Percentiles rank a stretch among this genome's conserved stretches.
These are phyloP conservation scores for Huso huso DNA, from an alignment of 2,797 vertebrate genomes.

Conservation along the genomic window DNA sequence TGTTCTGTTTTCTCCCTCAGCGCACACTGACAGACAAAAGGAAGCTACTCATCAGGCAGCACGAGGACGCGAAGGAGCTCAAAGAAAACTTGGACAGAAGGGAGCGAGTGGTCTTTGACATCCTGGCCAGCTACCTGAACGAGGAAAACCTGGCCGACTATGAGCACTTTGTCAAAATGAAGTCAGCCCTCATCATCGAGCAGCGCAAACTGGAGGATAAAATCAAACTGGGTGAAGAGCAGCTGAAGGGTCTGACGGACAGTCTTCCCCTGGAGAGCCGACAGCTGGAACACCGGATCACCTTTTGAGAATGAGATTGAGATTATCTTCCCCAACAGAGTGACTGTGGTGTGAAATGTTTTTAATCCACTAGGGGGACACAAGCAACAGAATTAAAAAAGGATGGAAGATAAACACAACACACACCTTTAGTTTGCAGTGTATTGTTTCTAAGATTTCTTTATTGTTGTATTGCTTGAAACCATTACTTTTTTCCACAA, in stretches of 20 bases:
- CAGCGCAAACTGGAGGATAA: constrained; percentile 89
- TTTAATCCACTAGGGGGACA: neutral
- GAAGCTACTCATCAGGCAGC: constrained; percentile 78
- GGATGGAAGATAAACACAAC: constrained; percentile 35
- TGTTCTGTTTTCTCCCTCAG: constrained; percentile 42
- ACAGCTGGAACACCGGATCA: constrained; percentile 48
- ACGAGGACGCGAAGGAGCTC: constrained; percentile 86
- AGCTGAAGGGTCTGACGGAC: constrained; percentile 82
- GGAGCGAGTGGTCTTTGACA: constrained; percentile 68
- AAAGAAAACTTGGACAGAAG: constrained; percentile 90
- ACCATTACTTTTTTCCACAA: neutral
- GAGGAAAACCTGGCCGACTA: constrained; percentile 80
- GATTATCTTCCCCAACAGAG: neutral
- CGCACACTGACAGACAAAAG: constrained; percentile 76
- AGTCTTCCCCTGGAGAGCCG: constrained; percentile 65
- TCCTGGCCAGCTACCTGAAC: constrained; percentile 73
- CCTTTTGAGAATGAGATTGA: neutral
- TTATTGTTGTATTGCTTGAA: constrained; percentile 5
- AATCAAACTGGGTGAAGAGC: constrained; percentile 89
- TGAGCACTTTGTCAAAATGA: constrained; percentile 93
- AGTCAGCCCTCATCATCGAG: constrained; percentile 88
- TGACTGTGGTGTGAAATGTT: neutral
- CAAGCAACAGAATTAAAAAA: neutral
- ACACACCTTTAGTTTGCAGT: neutral
- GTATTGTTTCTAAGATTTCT: neutral